Conservation (phyloP, 2,888 invertebrate species). For the Ptychoptera albimana region DNA sequence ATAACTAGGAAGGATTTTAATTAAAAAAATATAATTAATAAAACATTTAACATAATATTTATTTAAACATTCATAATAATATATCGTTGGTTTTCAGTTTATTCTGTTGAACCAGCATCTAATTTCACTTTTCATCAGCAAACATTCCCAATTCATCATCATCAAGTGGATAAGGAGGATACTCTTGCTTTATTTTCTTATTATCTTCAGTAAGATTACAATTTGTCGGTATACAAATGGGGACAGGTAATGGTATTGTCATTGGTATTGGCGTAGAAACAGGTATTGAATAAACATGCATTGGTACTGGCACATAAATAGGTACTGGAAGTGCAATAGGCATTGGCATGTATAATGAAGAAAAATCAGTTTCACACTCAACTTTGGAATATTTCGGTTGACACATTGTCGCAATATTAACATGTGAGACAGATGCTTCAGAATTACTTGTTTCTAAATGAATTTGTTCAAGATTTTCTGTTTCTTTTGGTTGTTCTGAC, state of each 20-base stretch:
- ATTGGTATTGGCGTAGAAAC: conserved; percentile 75
- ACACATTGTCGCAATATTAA: conserved; percentile 64
- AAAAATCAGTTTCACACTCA: conserved; percentile 58
- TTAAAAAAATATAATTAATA: no score
- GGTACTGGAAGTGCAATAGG: conserved; percentile 78
- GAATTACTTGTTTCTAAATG: conserved; percentile 68
- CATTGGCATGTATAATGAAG: conserved; percentile 43
- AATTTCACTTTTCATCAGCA: no score
- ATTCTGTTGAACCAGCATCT: no score
- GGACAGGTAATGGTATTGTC: conserved; percentile 75
- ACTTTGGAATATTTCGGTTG: conserved; percentile 54
- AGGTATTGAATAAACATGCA: conserved; percentile 74
- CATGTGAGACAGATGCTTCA: conserved; percentile 50
- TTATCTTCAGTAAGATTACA: conserved; percentile 83
- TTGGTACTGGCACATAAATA: conserved; percentile 71
- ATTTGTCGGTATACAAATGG: conserved; percentile 81
- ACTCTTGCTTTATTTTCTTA: conserved; percentile 31
- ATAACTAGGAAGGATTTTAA: no score
- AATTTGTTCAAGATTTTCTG: conserved; percentile 33
- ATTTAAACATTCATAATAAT: no score
- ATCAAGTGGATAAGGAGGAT: no score
- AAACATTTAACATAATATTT: no score
- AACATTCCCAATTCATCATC: no score
- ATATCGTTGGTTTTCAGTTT: no score
- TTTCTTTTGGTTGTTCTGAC: conserved; percentile 12